Evolutionary conservation across 2,888 invertebrate genomes (phyloP).

Genomic region (Eristalis arbustorum): DNA sequence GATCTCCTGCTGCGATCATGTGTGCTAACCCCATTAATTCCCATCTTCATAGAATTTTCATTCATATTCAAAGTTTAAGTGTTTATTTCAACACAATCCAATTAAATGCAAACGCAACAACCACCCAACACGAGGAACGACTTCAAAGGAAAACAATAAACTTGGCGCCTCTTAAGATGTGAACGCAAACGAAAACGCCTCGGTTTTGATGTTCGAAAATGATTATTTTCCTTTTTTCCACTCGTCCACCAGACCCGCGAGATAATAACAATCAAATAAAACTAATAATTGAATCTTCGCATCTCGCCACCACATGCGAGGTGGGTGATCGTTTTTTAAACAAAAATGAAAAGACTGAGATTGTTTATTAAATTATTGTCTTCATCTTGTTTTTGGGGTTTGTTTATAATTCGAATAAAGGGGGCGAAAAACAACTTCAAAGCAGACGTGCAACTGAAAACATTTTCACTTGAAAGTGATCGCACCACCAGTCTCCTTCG

Average conservation of each 20-base stretch:
- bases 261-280: conserved; percentile 33
- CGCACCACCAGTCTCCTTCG: background rate
- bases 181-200: background rate
- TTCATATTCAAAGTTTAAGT: background rate
- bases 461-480: background rate
- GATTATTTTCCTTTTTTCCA: conserved; percentile 2
- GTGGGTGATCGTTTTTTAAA: background rate
- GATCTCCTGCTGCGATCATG: background rate
- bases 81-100: background rate
- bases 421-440: background rate
- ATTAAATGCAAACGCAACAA: background rate
- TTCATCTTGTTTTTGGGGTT: background rate
- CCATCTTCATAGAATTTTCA: background rate
- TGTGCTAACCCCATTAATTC: background rate
- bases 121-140: background rate
- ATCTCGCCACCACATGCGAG: background rate
- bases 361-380: conserved; percentile 48
- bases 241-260: background rate
- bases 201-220: background rate
- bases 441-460: background rate
- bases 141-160: background rate
- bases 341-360: background rate
- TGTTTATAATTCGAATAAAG: conserved; percentile 40
- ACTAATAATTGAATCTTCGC: conserved; percentile 38
- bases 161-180: background rate